Evolutionary conservation across 37 sponge, comb jelly and placozoan species (phyloP).

Genomic region (Diacarnus erythraeanus): DNA sequence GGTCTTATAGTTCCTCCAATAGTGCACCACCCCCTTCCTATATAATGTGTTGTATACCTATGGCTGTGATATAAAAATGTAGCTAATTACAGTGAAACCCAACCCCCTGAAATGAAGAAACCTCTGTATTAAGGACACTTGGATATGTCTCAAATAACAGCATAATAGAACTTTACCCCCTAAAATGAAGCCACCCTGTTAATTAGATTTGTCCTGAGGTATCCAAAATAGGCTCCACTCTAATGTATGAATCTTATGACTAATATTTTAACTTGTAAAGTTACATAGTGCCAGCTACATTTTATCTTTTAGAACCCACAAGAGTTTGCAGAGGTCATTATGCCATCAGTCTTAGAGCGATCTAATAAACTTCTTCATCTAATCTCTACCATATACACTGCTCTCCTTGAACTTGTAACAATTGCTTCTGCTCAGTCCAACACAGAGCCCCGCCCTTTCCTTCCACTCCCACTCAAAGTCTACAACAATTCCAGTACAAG

Average conservation of each 20-base stretch:
- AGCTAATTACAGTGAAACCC: no score
- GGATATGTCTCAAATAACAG: no score
- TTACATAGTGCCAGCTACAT: background rate
- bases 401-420: constrained; percentile 29
- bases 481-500: background rate
- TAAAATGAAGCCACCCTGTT: no score
- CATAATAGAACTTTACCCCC: no score
- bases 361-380: constrained; percentile 5
- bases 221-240: no score
- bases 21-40: background rate
- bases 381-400: constrained; percentile 6
- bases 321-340: constrained; percentile 30
- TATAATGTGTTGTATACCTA: background rate
- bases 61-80: background rate
- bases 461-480: background rate
- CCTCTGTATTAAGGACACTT: no score
- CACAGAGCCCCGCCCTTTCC: background rate
- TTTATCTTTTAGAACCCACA: constrained; percentile 19
- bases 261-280: background rate
- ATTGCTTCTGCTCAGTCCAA: constrained; percentile 17
- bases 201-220: no score
- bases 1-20: no score
- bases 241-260: background rate
- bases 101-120: no score
- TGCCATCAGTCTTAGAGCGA: background rate